Base-by-base conservation (phyloP, 2,888 invertebrate species). In the Dryococelus australis region DNA sequence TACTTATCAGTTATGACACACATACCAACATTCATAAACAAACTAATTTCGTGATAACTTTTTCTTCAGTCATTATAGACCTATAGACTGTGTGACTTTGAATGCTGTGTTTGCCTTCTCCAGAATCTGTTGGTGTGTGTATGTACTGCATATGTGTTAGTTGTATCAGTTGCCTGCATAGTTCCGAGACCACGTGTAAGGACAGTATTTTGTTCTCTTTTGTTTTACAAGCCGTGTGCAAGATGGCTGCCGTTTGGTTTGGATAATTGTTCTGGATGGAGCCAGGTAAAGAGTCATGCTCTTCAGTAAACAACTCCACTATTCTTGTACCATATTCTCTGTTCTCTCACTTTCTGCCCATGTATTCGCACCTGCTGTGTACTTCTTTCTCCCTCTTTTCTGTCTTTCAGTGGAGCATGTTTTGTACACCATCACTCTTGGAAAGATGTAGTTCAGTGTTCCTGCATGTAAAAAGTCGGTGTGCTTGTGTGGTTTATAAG, bases 161-260 rank as follows among this genome's bases (percentile, higher is more conserved):
- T n/a, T 65, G 65, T 65, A 65, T n/a, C 65, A 65, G 8, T 65
- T 65, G 24, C 65, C 65, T 65, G 65, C 65, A 20, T 3, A 65
- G 65, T 65, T 65, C 24, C 65, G 65, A 65, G 65, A 65, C 65
- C 20, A 65, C 65, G 24, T n/a, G 65, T 65, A 65, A 65, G 65
- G 65, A 65, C 65, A 65, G 65, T 65, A 65, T 65, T 65, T 65
- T 65, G 65, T 65, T 10, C 65, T 65, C 65, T 65, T 65, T 65
- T 65, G 65, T 65, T 65, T 65, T 65, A 65, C 65, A 65, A 65
- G 65, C 65, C 65, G 65, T 65, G 65, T n/a, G 65, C 65, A n/a
- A 65, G 65, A 24, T 65, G 65, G 65, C 65, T 65, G 65, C 65
- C 65, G 65, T 65, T 24, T 65, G 65, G 65, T 65, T 65, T 65